Evolutionary conservation across 2,888 invertebrate genomes (phyloP).

Genomic region (Drosophila acutilabella): DNA sequence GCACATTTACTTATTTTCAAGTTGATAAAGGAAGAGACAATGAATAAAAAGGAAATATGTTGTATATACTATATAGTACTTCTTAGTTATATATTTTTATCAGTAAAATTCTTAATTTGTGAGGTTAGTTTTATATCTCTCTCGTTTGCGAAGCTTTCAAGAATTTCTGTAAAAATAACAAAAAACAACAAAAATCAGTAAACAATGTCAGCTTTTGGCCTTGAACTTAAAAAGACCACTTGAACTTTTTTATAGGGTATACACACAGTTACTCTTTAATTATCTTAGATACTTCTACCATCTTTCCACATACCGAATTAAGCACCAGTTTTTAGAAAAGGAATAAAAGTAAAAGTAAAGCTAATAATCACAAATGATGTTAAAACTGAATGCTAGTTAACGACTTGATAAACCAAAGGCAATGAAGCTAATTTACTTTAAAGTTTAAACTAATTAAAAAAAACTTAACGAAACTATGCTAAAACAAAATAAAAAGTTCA

Average conservation of each 20-base stretch:
- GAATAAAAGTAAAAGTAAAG: conserved; percentile 12
- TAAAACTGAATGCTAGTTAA: conserved; percentile 25
- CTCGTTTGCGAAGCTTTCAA: conserved; percentile 8
- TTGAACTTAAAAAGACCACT: conserved; percentile 27
- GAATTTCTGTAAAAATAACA: conserved; percentile 2
- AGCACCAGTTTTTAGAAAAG: conserved; percentile 40
- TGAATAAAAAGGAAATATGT: neutral
- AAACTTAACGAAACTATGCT: conserved; percentile 38
- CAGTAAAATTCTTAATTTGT: conserved; percentile 6
- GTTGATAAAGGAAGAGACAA: conserved; percentile 5
- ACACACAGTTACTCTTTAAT: conserved; percentile 21
- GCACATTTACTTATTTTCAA: conserved; percentile 38
- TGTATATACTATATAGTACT: conserved; percentile 8
- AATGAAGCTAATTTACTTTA: conserved; percentile 74
- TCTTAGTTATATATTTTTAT: conserved; percentile 9
- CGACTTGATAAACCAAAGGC: conserved; percentile 62
- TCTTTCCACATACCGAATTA: conserved; percentile 27
- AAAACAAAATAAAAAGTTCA: conserved; percentile 37
- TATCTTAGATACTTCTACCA: conserved; percentile 34
- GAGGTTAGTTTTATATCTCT: conserved; percentile 13
- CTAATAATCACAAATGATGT: conserved; percentile 35
- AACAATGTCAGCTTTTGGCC: conserved; percentile 12
- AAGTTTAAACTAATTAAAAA: conserved; percentile 47
- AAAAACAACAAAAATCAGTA: neutral
- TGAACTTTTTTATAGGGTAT: conserved; percentile 33